phyloP scores from a whole-genome alignment of 2,888 invertebrate genomes.

The Nezara viridula region DNA sequence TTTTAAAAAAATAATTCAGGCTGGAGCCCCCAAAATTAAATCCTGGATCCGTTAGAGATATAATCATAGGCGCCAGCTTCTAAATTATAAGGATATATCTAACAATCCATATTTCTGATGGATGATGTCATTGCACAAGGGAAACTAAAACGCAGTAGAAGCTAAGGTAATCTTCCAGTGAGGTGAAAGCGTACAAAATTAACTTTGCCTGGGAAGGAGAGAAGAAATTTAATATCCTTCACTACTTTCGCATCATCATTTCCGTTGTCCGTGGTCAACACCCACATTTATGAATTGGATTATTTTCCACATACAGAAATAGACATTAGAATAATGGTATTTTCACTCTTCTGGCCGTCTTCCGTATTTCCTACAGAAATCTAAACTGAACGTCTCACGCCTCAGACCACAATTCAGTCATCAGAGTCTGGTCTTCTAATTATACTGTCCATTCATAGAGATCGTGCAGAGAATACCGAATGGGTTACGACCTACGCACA shows the following conservation, averaged over 20 bases:
- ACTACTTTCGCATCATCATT: neutral
- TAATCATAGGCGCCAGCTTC: too few relatives aligned
- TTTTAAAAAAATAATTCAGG: too few relatives aligned
- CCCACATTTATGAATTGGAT: neutral
- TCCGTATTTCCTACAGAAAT: neutral
- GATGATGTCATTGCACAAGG: neutral
- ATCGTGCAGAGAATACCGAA: neutral
- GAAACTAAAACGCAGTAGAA: neutral
- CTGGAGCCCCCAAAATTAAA: too few relatives aligned
- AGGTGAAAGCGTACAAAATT: conserved; percentile 25
- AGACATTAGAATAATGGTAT: neutral
- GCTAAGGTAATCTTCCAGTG: neutral
- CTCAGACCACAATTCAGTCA: neutral
- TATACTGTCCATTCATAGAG: neutral
- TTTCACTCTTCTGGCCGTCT: neutral
- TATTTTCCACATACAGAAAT: neutral
- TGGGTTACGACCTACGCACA: neutral
- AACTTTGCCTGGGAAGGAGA: neutral
- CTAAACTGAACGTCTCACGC: neutral
- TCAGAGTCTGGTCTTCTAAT: neutral
- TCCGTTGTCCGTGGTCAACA: neutral
- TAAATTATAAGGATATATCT: neutral
- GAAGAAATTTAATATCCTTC: conserved; percentile 30
- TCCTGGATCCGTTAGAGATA: too few relatives aligned
- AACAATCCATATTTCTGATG: neutral